Base-by-base conservation (phyloP, 1,140 invertebrate genomes). In the Anastatus disparis region DNA sequence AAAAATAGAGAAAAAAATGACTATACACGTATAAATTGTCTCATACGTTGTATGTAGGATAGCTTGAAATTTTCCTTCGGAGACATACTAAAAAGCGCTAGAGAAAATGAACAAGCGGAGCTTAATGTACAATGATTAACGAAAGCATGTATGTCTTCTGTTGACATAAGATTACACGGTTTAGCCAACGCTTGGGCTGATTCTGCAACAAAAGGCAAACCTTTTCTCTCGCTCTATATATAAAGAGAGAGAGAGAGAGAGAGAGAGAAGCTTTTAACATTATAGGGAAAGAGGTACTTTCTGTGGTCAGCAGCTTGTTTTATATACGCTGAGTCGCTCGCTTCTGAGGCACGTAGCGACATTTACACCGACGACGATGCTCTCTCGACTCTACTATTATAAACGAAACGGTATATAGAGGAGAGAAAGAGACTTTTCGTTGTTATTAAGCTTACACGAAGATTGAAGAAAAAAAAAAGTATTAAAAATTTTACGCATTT, bases 241-340 rank as follows among this genome's bases (percentile, higher is more conserved):
- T 75, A 77, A 78, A 74, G 78, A 81, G 77, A 79, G 74, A n/a
- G 78, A 77, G 78, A 75, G 48, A 9, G 27, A 4, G 40, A n/a
- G 10, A 27, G 7, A 35, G 42, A 40, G 10, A 20, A 31, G 56
- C 24, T n/a, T n/a, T n/a, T n/a, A n/a, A n/a, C n/a, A n/a, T n/a
- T n/a, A n/a, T n/a, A n/a, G n/a, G n/a, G n/a, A n/a, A n/a, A n/a
- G n/a, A n/a, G n/a, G n/a, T n/a, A n/a, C n/a, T 10, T 35, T 8
- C 42, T 44, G 15, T 53, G 46, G 67, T 62, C 48, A 62, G 48
- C 67, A 79, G 81, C 82, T 81, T 80, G 76, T 84, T 84, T 84
- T 84, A 84, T 84, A 85, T 84, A 83, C 84, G 84, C 84, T 85
- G 84, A 85, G 79, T 85, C 77, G 81, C 74, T 79, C 40, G 48